Base-by-base conservation (phyloP, 1,140 invertebrate genomes). In the Myzus persicae region DNA sequence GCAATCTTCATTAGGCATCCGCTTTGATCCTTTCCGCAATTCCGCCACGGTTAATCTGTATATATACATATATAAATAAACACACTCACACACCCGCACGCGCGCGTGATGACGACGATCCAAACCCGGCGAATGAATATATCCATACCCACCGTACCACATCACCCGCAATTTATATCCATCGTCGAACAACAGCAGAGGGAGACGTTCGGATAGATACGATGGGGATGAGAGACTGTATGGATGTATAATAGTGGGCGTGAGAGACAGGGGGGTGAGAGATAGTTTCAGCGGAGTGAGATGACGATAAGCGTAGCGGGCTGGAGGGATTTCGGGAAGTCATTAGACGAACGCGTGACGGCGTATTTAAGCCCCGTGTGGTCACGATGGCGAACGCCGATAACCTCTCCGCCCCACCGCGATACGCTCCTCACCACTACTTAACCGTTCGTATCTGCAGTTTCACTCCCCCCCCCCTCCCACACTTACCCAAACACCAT, bases 1-100 rank as follows among this genome's bases (percentile, higher is more conserved):
- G 82, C 82, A 40, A 85, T 85, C 87, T 89, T 89, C 87, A 89
- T 89, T 89, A 89, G 87, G 87, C 87, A 89, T 89, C 87, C 87
- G 87, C 87, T 89, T 89, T 89, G 87, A 89, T 89, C 87, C 87
- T 46, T 89, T 51, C 36, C 44, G 87, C 31, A 85, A 85, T 85
- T 85, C 40, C 82, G 40, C 82, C 42, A 44, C 42, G 84, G 84
- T 44, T 87, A 87, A 87, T 44, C 84, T 87, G n/a, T 85, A 20
- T 85, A 8, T 20, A 76, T 76, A 76, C 20, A 76, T 36, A 81
- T 81, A 81, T 81, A 67, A 26, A 76, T 76, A 81, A 22, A 38
- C 20, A 38, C 4, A 36, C 4, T 11, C 11, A 81, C 18, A 38
- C 76, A 81, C n/a, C n/a, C 18, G 36, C 67, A 38, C 76, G 8